Conservation (phyloP, 1,140 invertebrate genomes). For the Macrostomum lignano region DNA sequence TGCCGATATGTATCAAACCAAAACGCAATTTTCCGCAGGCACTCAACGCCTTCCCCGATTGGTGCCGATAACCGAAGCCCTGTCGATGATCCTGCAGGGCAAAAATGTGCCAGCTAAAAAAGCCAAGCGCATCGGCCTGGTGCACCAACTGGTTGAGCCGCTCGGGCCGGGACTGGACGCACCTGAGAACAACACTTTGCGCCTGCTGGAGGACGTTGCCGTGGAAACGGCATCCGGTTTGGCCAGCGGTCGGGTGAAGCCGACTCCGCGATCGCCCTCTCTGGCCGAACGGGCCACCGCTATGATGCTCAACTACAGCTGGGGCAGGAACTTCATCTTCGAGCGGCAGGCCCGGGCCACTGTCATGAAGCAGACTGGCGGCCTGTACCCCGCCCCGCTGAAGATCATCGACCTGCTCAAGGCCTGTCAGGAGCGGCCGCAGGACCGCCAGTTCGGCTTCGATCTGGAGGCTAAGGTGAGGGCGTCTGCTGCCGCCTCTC, state of each 20-base stretch:
- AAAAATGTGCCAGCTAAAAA: slow-evolving; percentile 57
- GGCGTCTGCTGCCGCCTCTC: too few species aligned
- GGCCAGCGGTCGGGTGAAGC: slow-evolving; percentile 8
- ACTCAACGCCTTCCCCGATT: slow-evolving; percentile 53
- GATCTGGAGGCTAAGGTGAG: too few species aligned
- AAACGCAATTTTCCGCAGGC: too few species aligned
- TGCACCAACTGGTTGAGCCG: slow-evolving; percentile 60
- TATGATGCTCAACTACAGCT: too few species aligned
- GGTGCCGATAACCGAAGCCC: slow-evolving; percentile 33
- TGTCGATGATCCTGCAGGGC: slow-evolving; percentile 73
- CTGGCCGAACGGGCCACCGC: too few species aligned
- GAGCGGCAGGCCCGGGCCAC: too few species aligned
- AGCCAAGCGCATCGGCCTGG: slow-evolving; percentile 72
- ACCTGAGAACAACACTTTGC: slow-evolving; percentile 40
- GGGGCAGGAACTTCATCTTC: too few species aligned
- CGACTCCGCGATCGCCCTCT: not conserved
- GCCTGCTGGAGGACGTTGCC: slow-evolving; percentile 67
- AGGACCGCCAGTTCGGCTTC: too few species aligned
- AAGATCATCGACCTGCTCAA: slow-evolving; percentile 46
- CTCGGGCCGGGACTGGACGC: slow-evolving; percentile 45
- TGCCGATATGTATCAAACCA: too few species aligned
- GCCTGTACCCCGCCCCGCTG: slow-evolving; percentile 80
- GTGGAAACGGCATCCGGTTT: slow-evolving; percentile 42
- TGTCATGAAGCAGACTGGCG: slow-evolving; percentile 69
- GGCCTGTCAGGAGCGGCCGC: too few species aligned